Conservation (phyloP, 2,888 invertebrate species). For the Charanyca ferruginea region DNA sequence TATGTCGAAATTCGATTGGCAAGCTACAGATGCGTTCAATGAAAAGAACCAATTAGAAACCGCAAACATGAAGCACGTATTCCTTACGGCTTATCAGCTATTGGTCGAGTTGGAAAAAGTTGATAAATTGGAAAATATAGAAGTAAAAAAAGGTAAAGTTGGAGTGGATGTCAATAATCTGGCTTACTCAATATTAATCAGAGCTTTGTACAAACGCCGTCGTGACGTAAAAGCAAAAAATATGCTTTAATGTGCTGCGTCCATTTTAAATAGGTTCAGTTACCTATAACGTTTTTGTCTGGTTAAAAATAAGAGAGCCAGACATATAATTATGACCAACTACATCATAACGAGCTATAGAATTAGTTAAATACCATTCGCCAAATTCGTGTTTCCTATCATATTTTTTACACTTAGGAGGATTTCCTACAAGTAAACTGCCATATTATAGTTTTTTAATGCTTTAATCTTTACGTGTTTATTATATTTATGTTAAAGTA, state of each 20-base stretch:
- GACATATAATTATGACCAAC: neutral
- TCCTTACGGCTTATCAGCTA: constrained; percentile 72
- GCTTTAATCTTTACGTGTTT: constrained; percentile 12
- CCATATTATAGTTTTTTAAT: neutral
- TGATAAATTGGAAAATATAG: constrained; percentile 48
- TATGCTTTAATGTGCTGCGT: constrained; percentile 23
- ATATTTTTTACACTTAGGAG: no score
- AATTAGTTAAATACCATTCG: constrained; percentile 2
- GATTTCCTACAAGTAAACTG: neutral
- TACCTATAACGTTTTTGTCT: neutral
- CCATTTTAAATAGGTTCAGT: neutral
- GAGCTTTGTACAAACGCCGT: constrained; percentile 67
- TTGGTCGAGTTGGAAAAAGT: constrained; percentile 68
- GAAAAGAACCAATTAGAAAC: constrained; percentile 65
- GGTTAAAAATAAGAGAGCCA: neutral
- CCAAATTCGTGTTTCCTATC: neutral
- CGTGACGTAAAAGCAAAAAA: constrained; percentile 7
- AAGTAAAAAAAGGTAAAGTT: constrained; percentile 69
- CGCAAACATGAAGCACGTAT: constrained; percentile 69
- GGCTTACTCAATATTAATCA: constrained; percentile 53
- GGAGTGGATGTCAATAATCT: constrained; percentile 55
- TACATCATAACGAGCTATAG: neutral
- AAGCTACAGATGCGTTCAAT: constrained; percentile 69
- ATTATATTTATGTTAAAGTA: neutral
- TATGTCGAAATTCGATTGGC: constrained; percentile 74